Conservation (phyloP, 2,888 invertebrate genomes). For the Drosophila macrospina region DNA sequence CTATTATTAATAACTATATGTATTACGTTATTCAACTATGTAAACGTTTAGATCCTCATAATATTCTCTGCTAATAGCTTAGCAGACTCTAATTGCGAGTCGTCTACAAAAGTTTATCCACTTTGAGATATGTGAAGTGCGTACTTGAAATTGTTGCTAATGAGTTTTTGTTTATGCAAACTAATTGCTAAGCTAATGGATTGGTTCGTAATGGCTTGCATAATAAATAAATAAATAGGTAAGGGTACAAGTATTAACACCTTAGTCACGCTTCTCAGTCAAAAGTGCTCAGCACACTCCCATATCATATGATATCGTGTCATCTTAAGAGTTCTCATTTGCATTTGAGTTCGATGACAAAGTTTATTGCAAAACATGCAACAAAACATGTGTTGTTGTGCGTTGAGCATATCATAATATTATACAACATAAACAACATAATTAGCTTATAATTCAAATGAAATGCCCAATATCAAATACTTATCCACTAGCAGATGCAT, state of each 20-base stretch:
- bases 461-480: constrained; percentile 46
- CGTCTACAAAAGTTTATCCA: constrained; percentile 21
- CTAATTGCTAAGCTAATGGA: constrained; percentile 66
- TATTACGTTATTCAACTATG: background rate
- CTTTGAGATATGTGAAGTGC: constrained; percentile 27
- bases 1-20: no score
- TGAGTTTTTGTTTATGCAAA: constrained; percentile 63
- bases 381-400: constrained; percentile 69
- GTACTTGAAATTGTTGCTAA: constrained; percentile 58
- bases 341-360: constrained; percentile 40
- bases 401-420: constrained; percentile 68
- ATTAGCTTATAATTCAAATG: constrained; percentile 61
- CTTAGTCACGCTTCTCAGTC: constrained; percentile 30
- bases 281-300: constrained; percentile 1
- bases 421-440: constrained; percentile 77
- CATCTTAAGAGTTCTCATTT: constrained; percentile 54
- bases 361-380: constrained; percentile 40
- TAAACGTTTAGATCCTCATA: background rate
- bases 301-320: constrained; percentile 30
- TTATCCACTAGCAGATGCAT: constrained; percentile 27
- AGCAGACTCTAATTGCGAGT: constrained; percentile 9
- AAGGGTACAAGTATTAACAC: constrained; percentile 4
- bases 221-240: constrained; percentile 8
- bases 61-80: constrained; percentile 3
- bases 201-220: constrained; percentile 27